Base-by-base conservation (phyloP, 2,797 vertebrate species). In the Sebastes flavidus region DNA sequence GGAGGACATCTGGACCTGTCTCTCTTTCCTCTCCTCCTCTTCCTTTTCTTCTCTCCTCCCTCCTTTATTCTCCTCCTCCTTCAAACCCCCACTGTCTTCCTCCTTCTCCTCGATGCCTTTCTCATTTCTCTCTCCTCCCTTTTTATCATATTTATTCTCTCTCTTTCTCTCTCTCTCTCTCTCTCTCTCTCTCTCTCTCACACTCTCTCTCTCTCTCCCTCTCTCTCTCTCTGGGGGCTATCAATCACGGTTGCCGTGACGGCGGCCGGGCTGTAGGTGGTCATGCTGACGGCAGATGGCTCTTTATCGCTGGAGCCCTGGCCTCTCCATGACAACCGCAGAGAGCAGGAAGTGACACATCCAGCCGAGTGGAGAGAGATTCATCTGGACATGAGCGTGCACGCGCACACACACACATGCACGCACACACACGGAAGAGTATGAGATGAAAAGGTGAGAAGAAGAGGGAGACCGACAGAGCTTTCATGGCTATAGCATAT, bases 281-380 rank as follows among this genome's bases (percentile, higher is more conserved):
- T 92, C 95, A 93, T 88, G 94, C 92, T 73, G 93, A 94, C 83
- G 81, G 91, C 94, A 95, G 94, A 95, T 95, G 94, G 93, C 93
- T 95, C 93, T 94, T 95, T 94, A 94, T 95, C 90, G 80, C 91
- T 82, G 82, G 87, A 92, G 92, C 91, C 88, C 85, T 86, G 88
- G 86, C 85, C 88, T 94, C 93, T 90, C 91, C 93, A 91, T 94
- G 93, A 94, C 93, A 92, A 94, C 92, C 82, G 30, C 87, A 74
- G 85, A 90, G 90, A 95, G 93, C 93, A 94, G 94, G 94, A 94
- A 94, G 94, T 94, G 92, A 95, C 93, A 95, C 92, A 91, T 95
- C 90, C 90, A 94, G 92, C 89, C 65, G 81, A 92, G 91, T 89
- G 79, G 88, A 92, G 92, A 87, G 88, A 84, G 87, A 92, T 92